These are phyloP conservation scores for Peromyscus californicus DNA, from an alignment of 2,113 vertebrate species.

Conservation along the genomic window DNA sequence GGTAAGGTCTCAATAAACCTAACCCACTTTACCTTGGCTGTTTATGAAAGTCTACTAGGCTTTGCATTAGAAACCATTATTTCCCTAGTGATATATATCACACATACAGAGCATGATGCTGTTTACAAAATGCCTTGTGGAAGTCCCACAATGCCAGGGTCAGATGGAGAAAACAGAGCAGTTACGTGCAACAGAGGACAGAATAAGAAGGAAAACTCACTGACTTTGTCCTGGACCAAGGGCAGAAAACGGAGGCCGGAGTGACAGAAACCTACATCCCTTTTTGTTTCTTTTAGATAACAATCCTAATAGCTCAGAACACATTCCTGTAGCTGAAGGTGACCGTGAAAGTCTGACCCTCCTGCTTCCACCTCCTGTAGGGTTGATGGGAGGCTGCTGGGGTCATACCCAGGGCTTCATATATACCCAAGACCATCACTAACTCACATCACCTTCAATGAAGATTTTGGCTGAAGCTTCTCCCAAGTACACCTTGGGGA, in stretches of 20 bases:
- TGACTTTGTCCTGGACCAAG: slow-evolving; percentile 17
- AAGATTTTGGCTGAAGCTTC: neutral
- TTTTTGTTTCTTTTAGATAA: neutral
- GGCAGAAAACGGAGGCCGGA: neutral
- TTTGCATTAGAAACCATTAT: neutral
- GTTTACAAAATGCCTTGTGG: slow-evolving; percentile 32
- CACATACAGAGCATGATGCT: slow-evolving; percentile 15
- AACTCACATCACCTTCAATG: neutral
- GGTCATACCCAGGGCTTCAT: neutral
- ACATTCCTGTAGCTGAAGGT: neutral
- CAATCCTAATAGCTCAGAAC: neutral
- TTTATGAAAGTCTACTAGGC: slow-evolving; percentile 25
- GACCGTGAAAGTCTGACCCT: neutral
- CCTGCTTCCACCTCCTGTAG: neutral
- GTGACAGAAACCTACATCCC: neutral
- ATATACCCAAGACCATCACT: neutral
- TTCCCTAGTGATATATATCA: slow-evolving; percentile 16
- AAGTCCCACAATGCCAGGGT: slow-evolving; percentile 26
- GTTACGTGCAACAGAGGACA: neutral
- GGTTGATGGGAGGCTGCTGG: neutral
- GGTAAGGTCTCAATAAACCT: slow-evolving; percentile 39
- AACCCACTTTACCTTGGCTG: slow-evolving; percentile 9
- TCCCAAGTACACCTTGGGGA: neutral
- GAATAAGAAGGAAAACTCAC: neutral
- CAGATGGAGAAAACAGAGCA: slow-evolving; percentile 5